phyloP scores from a whole-genome alignment of 2,113 vertebrate species.

The Aramus guarauna region DNA sequence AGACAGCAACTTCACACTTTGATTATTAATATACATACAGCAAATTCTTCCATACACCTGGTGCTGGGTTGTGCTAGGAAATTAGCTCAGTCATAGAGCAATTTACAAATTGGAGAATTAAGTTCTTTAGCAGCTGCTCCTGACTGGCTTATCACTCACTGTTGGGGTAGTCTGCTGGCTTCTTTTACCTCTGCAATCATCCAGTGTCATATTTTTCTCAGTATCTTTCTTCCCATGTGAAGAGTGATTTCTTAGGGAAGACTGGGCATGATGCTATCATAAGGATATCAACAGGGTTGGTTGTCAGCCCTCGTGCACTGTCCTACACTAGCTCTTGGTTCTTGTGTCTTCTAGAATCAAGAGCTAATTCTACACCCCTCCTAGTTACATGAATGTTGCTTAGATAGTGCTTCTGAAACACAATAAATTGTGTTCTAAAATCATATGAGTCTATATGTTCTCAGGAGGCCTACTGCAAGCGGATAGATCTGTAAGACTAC shows the following conservation, averaged over 20 bases:
- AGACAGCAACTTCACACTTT: background rate
- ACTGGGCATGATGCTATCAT: rapidly evolving
- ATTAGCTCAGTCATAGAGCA: background rate
- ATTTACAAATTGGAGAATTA: background rate
- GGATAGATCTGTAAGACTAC: background rate
- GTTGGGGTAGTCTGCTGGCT: background rate
- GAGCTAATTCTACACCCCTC: background rate
- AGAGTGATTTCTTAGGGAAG: background rate
- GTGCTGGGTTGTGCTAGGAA: background rate
- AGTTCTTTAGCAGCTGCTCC: background rate
- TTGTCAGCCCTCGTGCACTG: background rate
- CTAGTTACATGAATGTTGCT: background rate
- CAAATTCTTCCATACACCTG: background rate
- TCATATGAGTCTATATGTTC: background rate
- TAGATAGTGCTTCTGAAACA: background rate
- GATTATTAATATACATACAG: background rate
- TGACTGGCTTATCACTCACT: background rate
- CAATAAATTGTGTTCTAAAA: background rate
- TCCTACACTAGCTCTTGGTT: background rate
- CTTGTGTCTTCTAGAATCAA: background rate
- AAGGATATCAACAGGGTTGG: background rate
- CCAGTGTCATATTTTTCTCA: background rate
- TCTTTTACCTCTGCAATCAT: background rate
- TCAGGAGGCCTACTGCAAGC: background rate
- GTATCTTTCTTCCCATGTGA: background rate